Percentiles rank a stretch among this genome's conserved stretches.
These are phyloP conservation scores for Troglohyphantes excavatus DNA, from an alignment of 2,888 invertebrate species.

Conservation along the genomic window DNA sequence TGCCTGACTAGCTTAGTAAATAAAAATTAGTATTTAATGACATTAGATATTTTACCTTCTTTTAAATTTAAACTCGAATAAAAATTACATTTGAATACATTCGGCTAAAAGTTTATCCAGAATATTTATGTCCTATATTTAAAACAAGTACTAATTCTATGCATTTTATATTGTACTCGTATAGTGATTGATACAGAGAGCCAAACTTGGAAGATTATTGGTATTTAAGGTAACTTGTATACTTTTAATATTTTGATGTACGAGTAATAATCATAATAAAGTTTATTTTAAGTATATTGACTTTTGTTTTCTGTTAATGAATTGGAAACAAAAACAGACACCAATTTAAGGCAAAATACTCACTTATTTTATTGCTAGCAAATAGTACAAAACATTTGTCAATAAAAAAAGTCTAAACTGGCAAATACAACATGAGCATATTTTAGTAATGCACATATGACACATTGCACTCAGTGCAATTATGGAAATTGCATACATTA, in stretches of 20 bases:
- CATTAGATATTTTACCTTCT: too few relatives aligned
- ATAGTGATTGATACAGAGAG: too few relatives aligned
- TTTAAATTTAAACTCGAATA: too few relatives aligned
- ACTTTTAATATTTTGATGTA: background rate
- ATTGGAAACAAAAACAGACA: background rate
- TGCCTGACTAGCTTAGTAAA: too few relatives aligned
- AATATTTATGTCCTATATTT: too few relatives aligned
- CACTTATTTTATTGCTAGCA: slow-evolving; percentile 74
- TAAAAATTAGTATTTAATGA: too few relatives aligned
- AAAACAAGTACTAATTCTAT: too few relatives aligned
- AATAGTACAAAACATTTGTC: slow-evolving; percentile 71
- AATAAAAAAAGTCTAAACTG: slow-evolving; percentile 67
- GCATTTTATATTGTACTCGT: too few relatives aligned
- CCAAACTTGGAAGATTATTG: too few relatives aligned
- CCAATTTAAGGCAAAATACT: slow-evolving; percentile 63
- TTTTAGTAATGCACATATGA: slow-evolving; percentile 52
- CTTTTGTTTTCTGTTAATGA: background rate
- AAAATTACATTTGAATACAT: too few relatives aligned
- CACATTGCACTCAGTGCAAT: slow-evolving; percentile 68
- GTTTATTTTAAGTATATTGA: background rate
- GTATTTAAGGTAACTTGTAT: background rate
- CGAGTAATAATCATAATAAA: background rate
- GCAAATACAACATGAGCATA: slow-evolving; percentile 58
- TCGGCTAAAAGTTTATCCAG: too few relatives aligned
- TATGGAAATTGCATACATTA: slow-evolving; percentile 69